These are phyloP conservation scores for Willisornis vidua DNA, from an alignment of 2,113 vertebrate genomes.

Conservation along the genomic window DNA sequence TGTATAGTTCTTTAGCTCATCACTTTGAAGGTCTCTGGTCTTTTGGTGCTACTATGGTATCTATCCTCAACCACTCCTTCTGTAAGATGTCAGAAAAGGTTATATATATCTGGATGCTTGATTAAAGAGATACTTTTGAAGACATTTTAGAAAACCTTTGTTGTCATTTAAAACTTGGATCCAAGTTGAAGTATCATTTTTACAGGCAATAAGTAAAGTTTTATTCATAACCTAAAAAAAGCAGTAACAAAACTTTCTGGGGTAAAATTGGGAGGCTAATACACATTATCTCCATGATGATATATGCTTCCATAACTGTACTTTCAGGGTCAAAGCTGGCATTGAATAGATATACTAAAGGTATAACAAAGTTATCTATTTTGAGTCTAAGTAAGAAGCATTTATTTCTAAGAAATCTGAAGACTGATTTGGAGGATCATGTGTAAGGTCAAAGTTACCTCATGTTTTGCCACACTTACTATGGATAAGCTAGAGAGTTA, in stretches of 20 bases:
- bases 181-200: background rate
- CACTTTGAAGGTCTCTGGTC: background rate
- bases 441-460: background rate
- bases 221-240: background rate
- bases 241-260: background rate
- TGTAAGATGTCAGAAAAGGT: background rate
- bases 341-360: background rate
- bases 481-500: background rate
- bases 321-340: background rate
- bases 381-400: background rate
- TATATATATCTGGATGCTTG: background rate
- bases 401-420: background rate
- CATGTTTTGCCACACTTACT: background rate
- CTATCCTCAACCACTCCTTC: background rate
- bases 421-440: background rate
- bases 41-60: background rate
- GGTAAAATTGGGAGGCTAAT: background rate
- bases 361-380: background rate
- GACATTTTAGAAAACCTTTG: background rate
- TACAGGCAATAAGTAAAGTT: background rate
- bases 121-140: background rate
- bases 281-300: background rate
- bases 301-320: background rate
- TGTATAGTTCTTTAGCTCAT: background rate
- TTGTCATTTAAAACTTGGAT: background rate